Evolutionary conservation across 2,888 invertebrate genomes (phyloP).

Genomic region (Plagiodera versicolora): DNA sequence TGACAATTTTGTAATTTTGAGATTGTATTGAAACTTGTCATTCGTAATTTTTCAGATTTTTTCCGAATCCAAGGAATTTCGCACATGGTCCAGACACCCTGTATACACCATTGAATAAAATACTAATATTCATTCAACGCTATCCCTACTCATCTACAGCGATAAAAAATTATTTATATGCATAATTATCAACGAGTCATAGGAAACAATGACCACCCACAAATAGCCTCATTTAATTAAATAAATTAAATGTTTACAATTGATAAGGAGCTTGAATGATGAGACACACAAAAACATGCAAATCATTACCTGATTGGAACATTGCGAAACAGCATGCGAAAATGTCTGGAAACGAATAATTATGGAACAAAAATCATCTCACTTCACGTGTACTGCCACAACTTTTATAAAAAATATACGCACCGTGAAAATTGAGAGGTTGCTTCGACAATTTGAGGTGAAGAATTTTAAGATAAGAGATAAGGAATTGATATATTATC

Average conservation of each 20-base stretch:
- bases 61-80: too few species aligned
- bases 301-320: not conserved
- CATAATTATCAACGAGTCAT: not conserved
- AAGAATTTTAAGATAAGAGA: too few species aligned
- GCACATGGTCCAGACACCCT: too few species aligned
- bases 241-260: not conserved
- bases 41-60: too few species aligned
- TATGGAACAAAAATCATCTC: not conserved
- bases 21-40: too few species aligned
- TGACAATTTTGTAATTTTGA: too few species aligned
- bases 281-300: not conserved
- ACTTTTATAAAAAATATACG: too few species aligned
- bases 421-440: too few species aligned
- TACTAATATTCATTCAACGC: not conserved
- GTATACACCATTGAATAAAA: too few species aligned
- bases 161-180: not conserved
- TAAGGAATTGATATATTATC: too few species aligned
- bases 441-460: too few species aligned
- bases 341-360: not conserved
- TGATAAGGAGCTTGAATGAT: not conserved
- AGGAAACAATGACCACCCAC: not conserved
- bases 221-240: not conserved
- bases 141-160: not conserved
- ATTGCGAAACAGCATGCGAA: not conserved
- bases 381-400: not conserved